Evolutionary conservation across 2,113 vertebrate genomes (phyloP), one percentile per base, ranked within the genome.

Genomic region (Tamias sibiricus): DNA sequence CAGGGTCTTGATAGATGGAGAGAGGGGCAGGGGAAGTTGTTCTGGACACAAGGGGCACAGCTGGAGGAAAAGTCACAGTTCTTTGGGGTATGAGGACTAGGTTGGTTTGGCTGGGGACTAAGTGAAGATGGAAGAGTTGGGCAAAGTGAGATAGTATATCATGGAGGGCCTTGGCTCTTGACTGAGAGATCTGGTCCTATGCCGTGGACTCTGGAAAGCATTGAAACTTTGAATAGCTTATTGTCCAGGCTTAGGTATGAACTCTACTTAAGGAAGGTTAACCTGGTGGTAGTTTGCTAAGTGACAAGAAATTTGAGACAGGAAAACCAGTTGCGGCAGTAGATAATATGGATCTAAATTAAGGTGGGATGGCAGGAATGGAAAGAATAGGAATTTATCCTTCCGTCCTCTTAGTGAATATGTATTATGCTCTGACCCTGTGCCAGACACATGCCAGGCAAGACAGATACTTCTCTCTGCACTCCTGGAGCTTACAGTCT

Each of bases 291-390:
- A 20, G 68, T 83, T 95, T 92, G 54, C 90, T 91, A 89, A 89
- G 71, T 95, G 83, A 87, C 30, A 87, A 57, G 90, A 96, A 90
- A 91, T 89, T 82, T 80, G 74, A 97, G 71, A 72, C 40, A 24
- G 80, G 59, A 62, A 90, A 79, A 85, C 83, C 83, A 44, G 35
- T 96, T 96, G 71, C 75, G 54, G 22, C 24, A n/a, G 74, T 57
- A 87, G 57, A 76, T 87, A 83, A 42, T 75, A 79, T 87, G 77
- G 87, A 75, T 90, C 79, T 95, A 87, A 96, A 87, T 89, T 90
- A 77, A 77, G 64, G 42, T 79, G 87, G 44, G 79, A 59, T 79
- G 74, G 54, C 76, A 68, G 44, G 79, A 94, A 92, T 89, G 90
- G 85, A 94, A 87, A 74, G 94, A 74, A 74, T 44, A 95, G 77